phyloP scores from a whole-genome alignment of 2,888 invertebrate species.

The Morpho achilles region DNA sequence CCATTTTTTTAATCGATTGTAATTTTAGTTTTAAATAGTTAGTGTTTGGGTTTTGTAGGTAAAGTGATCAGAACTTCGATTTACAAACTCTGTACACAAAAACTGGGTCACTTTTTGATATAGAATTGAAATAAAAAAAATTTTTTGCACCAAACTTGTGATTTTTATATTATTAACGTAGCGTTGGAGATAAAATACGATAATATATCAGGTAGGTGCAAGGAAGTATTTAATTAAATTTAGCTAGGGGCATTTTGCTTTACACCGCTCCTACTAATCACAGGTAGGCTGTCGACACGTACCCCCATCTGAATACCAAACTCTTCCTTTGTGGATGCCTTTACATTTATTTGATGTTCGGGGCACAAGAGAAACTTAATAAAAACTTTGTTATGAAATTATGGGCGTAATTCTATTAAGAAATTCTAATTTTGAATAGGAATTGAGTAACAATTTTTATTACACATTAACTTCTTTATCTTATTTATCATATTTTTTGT shows the following conservation, averaged over 20 bases:
- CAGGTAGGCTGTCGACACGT: slow-evolving; percentile 68
- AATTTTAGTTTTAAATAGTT: not conserved
- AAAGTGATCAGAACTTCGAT: too few relatives aligned
- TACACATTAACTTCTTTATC: too few relatives aligned
- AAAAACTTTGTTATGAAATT: slow-evolving; percentile 16
- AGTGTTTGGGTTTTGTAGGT: not conserved
- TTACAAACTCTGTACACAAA: too few relatives aligned
- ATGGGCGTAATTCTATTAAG: slow-evolving; percentile 2
- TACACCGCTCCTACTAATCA: slow-evolving; percentile 69
- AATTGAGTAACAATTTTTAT: too few relatives aligned
- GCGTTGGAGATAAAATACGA: not conserved
- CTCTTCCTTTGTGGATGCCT: slow-evolving; percentile 45
- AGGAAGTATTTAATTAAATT: slow-evolving; percentile 74
- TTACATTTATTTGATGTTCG: slow-evolving; percentile 17
- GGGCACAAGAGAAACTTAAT: slow-evolving; percentile 36
- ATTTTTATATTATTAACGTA: too few relatives aligned
- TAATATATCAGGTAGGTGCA: slow-evolving; percentile 34
- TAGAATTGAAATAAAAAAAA: too few relatives aligned
- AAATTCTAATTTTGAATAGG: not conserved
- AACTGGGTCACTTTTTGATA: too few relatives aligned
- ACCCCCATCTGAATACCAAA: slow-evolving; percentile 58
- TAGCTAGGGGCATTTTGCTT: slow-evolving; percentile 57
- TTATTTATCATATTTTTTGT: too few relatives aligned
- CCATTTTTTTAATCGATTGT: too few relatives aligned
- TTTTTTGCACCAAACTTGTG: too few relatives aligned